Percentiles rank a stretch among this genome's conserved stretches.
Evolutionary conservation across 2,113 vertebrate genomes (phyloP).

Genomic region (Asarcornis scutulata): DNA sequence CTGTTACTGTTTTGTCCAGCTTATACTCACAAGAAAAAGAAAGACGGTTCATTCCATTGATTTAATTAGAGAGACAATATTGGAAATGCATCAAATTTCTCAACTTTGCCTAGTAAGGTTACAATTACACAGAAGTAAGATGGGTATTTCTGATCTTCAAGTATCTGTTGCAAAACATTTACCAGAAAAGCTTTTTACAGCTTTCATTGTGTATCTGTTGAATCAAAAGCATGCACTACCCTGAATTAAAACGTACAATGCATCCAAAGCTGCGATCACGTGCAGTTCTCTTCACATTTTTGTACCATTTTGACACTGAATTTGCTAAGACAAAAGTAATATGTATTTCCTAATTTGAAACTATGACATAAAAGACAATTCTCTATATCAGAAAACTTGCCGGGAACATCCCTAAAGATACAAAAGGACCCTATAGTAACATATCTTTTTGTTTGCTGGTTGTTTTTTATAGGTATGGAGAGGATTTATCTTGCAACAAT

Average conservation of each 20-base stretch:
- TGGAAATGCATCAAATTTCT: neutral
- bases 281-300: neutral
- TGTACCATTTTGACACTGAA: neutral
- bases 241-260: neutral
- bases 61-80: neutral
- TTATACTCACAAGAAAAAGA: neutral
- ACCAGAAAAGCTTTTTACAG: neutral
- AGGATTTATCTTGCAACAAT: neutral
- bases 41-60: neutral
- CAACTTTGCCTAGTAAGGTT: neutral
- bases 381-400: neutral
- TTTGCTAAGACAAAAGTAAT: neutral
- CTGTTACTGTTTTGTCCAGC: neutral
- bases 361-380: neutral
- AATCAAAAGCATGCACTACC: neutral
- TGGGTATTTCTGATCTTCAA: neutral
- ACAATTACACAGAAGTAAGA: accelerated
- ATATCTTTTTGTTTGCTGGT: neutral
- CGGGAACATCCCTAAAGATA: neutral
- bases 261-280: neutral
- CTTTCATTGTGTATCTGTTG: neutral
- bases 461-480: neutral
- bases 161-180: neutral
- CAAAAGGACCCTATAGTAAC: neutral
- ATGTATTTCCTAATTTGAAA: neutral